These are phyloP conservation scores for Illadopsis cleaveri DNA, from an alignment of 2,113 vertebrate species.

Conservation along the genomic window DNA sequence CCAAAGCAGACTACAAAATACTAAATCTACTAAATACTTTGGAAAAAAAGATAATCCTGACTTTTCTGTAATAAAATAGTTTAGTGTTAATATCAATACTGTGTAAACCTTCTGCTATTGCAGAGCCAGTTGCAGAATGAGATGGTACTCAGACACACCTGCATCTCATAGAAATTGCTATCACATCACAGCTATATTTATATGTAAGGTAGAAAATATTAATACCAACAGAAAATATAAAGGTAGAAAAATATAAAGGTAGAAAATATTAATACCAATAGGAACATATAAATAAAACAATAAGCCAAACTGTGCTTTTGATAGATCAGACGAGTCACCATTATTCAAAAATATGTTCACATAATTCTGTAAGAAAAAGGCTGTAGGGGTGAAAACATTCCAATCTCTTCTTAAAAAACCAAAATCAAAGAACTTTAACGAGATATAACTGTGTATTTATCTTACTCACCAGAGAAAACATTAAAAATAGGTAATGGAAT, in stretches of 20 bases:
- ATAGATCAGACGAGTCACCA: background rate
- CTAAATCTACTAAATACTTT: background rate
- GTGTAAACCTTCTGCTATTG: background rate
- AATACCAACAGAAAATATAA: background rate
- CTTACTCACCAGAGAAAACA: background rate
- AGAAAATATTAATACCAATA: background rate
- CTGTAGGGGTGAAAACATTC: background rate
- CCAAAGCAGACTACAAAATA: background rate
- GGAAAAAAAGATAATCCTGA: background rate
- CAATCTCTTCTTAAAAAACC: background rate
- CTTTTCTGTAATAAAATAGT: background rate
- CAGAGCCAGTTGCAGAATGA: background rate
- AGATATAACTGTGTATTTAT: background rate
- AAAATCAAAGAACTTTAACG: background rate
- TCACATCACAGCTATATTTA: background rate
- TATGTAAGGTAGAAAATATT: background rate
- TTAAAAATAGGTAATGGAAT: background rate
- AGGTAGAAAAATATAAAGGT: too few species aligned
- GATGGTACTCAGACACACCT: background rate
- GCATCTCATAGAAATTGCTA: background rate
- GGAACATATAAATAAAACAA: background rate
- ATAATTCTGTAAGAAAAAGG: background rate
- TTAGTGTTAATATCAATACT: background rate
- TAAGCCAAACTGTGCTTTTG: background rate
- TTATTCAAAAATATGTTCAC: background rate